These are phyloP conservation scores for Lordiphosa stackelbergi DNA, from an alignment of 1,140 invertebrate genomes.

Conservation along the genomic window DNA sequence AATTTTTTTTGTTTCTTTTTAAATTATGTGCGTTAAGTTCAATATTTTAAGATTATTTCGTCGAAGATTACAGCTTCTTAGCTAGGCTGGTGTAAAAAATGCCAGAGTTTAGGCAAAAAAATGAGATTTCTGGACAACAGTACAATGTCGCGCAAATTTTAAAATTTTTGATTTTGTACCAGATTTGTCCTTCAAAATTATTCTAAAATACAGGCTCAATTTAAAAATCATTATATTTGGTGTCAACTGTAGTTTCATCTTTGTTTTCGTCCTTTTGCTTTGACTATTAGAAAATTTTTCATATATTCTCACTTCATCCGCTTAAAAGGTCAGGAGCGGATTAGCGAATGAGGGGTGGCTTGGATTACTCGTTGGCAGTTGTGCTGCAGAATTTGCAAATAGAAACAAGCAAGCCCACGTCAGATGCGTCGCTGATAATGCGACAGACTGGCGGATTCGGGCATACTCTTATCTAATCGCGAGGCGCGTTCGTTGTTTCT, in stretches of 20 bases:
- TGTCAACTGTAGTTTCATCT: slow-evolving; percentile 22
- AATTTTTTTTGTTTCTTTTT: too few species aligned
- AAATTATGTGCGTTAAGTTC: too few species aligned
- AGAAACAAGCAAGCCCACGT: slow-evolving; percentile 5
- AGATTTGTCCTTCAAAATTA: too few species aligned
- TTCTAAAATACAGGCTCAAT: too few species aligned
- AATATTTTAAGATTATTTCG: too few species aligned
- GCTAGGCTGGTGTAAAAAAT: too few species aligned
- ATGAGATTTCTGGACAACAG: too few species aligned
- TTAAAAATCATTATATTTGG: too few species aligned
- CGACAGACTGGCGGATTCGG: slow-evolving; percentile 8
- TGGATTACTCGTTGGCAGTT: slow-evolving; percentile 12
- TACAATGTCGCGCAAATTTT: too few species aligned
- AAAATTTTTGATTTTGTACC: too few species aligned
- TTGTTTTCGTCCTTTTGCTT: slow-evolving; percentile 5
- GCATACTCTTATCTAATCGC: slow-evolving; percentile 57
- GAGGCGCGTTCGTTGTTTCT: slow-evolving; percentile 31
- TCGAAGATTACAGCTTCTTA: too few species aligned
- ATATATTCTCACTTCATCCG: background rate
- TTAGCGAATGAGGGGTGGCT: slow-evolving; percentile 2
- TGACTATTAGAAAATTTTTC: slow-evolving; percentile 14
- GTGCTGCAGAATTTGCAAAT: slow-evolving; percentile 3
- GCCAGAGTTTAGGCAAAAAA: too few species aligned
- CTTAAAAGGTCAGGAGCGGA: slow-evolving; percentile 26
- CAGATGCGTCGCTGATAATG: slow-evolving; percentile 36